A percentile compares a stretch with the other conserved stretches of the same genome.
phyloP scores from a whole-genome alignment of 2,113 vertebrate genomes.

The Aplodontia rufa region DNA sequence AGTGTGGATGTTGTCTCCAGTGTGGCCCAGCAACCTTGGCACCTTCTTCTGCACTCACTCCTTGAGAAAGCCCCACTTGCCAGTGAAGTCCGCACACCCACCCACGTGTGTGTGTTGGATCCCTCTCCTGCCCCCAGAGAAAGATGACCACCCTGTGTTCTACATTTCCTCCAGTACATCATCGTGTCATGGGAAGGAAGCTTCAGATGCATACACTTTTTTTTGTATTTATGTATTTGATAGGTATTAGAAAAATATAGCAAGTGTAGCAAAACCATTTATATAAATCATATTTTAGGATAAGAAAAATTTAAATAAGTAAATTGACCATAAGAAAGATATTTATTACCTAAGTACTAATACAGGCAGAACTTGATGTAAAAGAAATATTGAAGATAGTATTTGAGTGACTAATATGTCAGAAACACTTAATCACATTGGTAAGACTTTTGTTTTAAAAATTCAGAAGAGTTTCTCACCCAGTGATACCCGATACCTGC shows the following conservation, averaged over 20 bases:
- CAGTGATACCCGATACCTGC: not conserved
- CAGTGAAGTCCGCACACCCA: not conserved
- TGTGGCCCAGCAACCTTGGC: not conserved
- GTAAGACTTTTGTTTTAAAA: not conserved
- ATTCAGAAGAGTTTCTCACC: not conserved
- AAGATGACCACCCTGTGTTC: not conserved
- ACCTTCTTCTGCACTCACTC: not conserved
- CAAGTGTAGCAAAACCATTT: not conserved
- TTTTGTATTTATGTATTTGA: not conserved
- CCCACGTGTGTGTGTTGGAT: not conserved
- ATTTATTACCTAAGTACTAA: not conserved
- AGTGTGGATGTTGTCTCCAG: not conserved
- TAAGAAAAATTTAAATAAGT: not conserved
- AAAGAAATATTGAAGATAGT: not conserved
- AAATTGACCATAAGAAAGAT: not conserved
- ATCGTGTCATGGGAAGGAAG: not conserved
- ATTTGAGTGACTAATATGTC: not conserved
- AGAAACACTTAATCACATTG: not conserved
- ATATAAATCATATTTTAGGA: not conserved
- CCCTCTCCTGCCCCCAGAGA: not conserved
- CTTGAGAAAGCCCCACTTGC: not conserved
- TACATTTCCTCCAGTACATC: not conserved
- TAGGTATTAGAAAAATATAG: not conserved
- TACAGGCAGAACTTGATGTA: not conserved
- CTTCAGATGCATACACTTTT: not conserved